Base-by-base conservation (phyloP, 2,888 invertebrate species). In the Sipha maydis region DNA sequence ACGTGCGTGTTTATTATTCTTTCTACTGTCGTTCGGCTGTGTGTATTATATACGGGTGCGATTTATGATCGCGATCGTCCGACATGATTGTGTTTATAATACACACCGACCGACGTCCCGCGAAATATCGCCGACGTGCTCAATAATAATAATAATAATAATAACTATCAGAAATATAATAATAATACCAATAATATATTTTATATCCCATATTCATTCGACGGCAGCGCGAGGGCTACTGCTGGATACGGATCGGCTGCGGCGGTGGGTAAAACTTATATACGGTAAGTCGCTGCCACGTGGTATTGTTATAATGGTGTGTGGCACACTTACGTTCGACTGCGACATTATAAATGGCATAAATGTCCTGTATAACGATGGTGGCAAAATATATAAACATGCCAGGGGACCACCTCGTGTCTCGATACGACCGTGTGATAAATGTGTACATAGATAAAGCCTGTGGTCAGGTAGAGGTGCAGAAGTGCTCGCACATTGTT, bases 41-140 rank as follows among this genome's bases (percentile, higher is more conserved):
- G 48, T 14, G 48, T 41, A 41, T 25, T 2, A 25, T 25, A 38
- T n/a, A 31, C 78, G 41, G 17, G 38, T 21, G 73, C 83, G 76
- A 84, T 84, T 84, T 84, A 84, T 25, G 76, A 76, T 76, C 76
- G 76, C 75, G 76, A 84, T 76, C 76, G 25, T 17, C 38, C 41
- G 76, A 28, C n/a, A 31, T 56, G 84, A 84, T 84, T 76, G 61
- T 31, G 28, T 28, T 19, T 21, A 56, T 31, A 48, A 41, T n/a
- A 31, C 19, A 28, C 19, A 28, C 56, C 48, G 56, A 21, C 14
- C 79, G 79, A 61, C 61, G 61, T 61, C 11, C 48, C 14, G 48
- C 61, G 61, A 25, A 61, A 61, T 61, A 61, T 61, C 61, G 61
- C 25, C 28, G 48, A n/a, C 17, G 67, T 38, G 67, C n/a, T 14